Evolutionary conservation across 2,888 invertebrate genomes (phyloP), one percentile per base, ranked within the genome.

Genomic region (Beris chalybata): DNA sequence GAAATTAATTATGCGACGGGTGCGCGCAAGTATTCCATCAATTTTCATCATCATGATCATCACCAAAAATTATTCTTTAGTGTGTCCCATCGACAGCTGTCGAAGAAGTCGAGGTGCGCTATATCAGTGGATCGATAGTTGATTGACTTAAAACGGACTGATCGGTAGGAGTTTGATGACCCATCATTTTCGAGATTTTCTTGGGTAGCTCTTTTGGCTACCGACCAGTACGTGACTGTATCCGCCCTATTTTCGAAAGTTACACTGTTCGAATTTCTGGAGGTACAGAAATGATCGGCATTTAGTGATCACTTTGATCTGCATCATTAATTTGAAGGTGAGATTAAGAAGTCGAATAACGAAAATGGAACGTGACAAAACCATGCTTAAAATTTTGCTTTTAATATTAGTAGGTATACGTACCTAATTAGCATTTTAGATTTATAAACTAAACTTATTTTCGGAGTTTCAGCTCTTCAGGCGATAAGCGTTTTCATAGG

Each of bases 21-120:
- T 61, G 61, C 61, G 50, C 61, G 30, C 15, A 44, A n/a, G 50
- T 50, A 50, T 45, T 65, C 65, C 65, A 65, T 65, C 65, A 65
- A 65, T 65, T 65, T 65, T 56, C 65, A 65, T 65, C 65, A 65
- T 54, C 64, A 64, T 64, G 54, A 55, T 54, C 29, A 45, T 54
- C 29, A 13, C 52, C 22, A 55, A 38, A 38, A 38, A 38, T 9
- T 38, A 38, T 38, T 1, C 9, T 38, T 38, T 38, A 50, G 61
- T 61, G 59, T 52, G 56, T 56, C 56, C 61, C 61, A 29, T 12
- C 15, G 48, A 48, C 48, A 15, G 48, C 48, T n/a, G 48, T 38
- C 38, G 38, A 38, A 38, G 38, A n/a, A 31, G 5, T 52, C 15
- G 54, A 48, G 48, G 48, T 6, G 50, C 15, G 50, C 50, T 1